Evolutionary conservation across 2,113 vertebrate genomes (phyloP).

Genomic region (Dinomys branickii): DNA sequence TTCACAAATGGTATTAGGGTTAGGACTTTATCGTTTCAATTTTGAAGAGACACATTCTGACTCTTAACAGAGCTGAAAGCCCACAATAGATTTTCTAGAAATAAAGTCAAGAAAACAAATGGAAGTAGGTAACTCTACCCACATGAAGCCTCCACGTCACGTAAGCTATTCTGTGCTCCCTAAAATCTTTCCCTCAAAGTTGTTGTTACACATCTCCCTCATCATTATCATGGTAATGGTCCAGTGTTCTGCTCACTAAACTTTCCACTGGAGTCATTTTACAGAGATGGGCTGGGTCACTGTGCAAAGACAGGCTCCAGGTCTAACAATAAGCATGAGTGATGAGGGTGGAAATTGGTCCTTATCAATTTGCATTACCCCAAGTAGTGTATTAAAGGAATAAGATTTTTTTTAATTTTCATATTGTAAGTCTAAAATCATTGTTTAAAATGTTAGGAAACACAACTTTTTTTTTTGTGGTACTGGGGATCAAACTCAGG

Average conservation of each 20-base stretch:
- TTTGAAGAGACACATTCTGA: not conserved
- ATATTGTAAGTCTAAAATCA: not conserved
- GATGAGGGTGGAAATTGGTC: not conserved
- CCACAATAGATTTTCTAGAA: not conserved
- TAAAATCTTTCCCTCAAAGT: not conserved
- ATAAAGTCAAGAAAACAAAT: not conserved
- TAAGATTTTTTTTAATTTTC: not conserved
- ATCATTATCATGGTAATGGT: not conserved
- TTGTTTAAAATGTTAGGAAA: not conserved
- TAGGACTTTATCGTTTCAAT: not conserved
- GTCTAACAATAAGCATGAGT: not conserved
- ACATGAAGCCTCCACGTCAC: not conserved
- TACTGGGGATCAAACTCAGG: no score
- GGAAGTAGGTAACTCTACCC: not conserved
- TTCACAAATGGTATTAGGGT: not conserved
- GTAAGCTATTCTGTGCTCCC: not conserved
- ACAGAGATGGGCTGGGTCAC: not conserved
- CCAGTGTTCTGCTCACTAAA: not conserved
- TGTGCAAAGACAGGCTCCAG: not conserved
- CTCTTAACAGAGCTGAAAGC: not conserved
- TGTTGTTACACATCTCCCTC: not conserved
- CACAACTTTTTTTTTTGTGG: no score
- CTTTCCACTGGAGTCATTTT: not conserved
- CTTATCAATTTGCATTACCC: not conserved
- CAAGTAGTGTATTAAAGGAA: not conserved